Conservation (phyloP, 2,113 vertebrate species). For the Lipotes vexillifer region DNA sequence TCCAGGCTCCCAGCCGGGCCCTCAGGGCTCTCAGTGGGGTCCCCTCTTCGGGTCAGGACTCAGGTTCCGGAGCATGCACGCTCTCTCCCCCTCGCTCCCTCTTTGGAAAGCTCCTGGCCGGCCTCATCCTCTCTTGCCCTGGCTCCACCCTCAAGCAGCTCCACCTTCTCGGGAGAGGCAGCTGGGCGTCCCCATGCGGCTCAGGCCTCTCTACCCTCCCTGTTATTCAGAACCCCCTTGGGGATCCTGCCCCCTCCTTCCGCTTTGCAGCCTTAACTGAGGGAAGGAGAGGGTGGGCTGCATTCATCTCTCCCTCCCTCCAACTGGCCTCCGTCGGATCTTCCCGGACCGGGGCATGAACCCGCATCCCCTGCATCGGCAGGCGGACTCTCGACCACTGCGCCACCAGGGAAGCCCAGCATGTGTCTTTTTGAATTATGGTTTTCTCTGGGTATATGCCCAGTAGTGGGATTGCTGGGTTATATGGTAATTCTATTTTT, state of each 20-base stretch:
- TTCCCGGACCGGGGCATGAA: too few species aligned
- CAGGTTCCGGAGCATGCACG: accelerated
- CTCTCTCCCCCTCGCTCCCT: too few species aligned
- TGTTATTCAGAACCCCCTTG: background rate
- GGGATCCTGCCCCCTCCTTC: background rate
- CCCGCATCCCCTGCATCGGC: too few species aligned
- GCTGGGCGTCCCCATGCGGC: too few species aligned
- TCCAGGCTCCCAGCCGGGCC: background rate
- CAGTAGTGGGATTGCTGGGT: too few species aligned
- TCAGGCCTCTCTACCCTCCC: background rate
- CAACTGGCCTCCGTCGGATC: too few species aligned
- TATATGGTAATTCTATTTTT: too few species aligned
- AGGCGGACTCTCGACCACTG: too few species aligned
- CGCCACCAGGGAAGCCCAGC: too few species aligned
- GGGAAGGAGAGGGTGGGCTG: background rate
- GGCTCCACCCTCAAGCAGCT: background rate
- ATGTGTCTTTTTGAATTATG: too few species aligned
- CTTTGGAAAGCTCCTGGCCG: background rate
- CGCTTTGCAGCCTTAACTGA: background rate
- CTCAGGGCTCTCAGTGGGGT: background rate
- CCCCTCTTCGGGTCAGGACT: background rate
- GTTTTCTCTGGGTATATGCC: too few species aligned
- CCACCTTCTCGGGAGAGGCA: background rate
- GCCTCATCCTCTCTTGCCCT: background rate
- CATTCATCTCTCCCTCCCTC: background rate